Evolutionary conservation across 1,140 invertebrate species (phyloP), one percentile per base, ranked within the genome.

Genomic region (Popillia japonica): DNA sequence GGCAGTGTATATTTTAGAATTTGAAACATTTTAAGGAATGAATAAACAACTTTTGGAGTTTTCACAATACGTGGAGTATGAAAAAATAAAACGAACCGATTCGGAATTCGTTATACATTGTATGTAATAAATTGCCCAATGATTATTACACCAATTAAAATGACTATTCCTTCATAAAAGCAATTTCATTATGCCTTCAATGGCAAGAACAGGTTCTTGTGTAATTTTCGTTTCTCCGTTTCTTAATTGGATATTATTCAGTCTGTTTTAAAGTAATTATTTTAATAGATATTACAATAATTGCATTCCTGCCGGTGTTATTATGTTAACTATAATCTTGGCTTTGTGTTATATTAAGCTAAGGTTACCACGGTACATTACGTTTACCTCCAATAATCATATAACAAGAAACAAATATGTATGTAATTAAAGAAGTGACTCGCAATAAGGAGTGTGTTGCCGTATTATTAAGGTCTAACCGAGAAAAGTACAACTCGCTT

Each of bases 211-310:
- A 48, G 44, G 44, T 48, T 48, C 44, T 48, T 48, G 44, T 48
- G 44, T 48, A 48, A 48, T 48, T 48, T 48, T 48, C 44, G 44
- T 48, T 48, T 48, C 44, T 48, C 44, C 11, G 11, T 9, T 48
- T 48, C 44, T 48, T 48, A 48, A 48, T 48, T 48, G 44, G 44
- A 48, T 48, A 48, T 48, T 48, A 48, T 48, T 48, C 44, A n/a
- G 44, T 48, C 7, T 48, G 44, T 9, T 48, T 48, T 48, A 48
- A 14, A 14, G 44, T n/a, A 48, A 48, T 48, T 48, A 48, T n/a
- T 48, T 48, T 48, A 48, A 48, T 48, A 48, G 44, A 48, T 48
- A 48, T 48, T 48, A 48, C 11, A 48, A 48, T 48, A 48, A 48
- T 48, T 14, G 17, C 44, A 48, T 48, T 48, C 44, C 44, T 11